Conservation (phyloP, 2,113 vertebrate species). For the Platanista minor region DNA sequence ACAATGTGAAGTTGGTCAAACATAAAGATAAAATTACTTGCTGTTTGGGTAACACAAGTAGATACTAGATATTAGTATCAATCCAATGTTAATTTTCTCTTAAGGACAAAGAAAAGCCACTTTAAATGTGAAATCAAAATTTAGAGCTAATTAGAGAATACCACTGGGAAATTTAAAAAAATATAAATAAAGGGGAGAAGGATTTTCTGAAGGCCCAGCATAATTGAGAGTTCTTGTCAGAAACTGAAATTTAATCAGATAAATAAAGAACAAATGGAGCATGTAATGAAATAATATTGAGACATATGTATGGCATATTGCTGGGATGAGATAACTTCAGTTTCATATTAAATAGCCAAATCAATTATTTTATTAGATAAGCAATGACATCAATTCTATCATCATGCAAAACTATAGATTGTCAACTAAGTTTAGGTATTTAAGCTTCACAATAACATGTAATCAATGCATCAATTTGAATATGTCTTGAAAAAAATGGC, state of each 20-base stretch:
- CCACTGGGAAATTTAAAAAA: constrained; percentile 5
- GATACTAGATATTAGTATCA: constrained; percentile 59
- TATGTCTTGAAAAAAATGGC: neutral
- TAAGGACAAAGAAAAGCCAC: constrained; percentile 33
- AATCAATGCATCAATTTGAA: neutral
- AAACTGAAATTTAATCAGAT: constrained; percentile 37
- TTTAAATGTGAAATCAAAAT: constrained; percentile 51
- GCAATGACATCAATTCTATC: neutral
- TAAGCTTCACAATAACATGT: neutral
- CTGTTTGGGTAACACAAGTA: constrained; percentile 64
- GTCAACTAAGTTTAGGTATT: neutral
- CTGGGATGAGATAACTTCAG: neutral
- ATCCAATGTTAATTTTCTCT: constrained; percentile 51
- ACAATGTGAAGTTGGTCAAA: constrained; percentile 59
- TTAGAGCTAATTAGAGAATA: constrained; percentile 50
- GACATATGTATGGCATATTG: neutral
- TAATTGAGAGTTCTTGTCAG: constrained; percentile 35
- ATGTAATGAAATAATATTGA: constrained; percentile 44
- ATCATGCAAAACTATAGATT: neutral
- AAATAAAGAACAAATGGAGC: constrained; percentile 25
- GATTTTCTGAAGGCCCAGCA: neutral
- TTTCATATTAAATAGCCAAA: constrained; percentile 22
- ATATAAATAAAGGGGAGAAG: constrained; percentile 32
- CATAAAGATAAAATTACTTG: constrained; percentile 68
- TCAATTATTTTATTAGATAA: constrained; percentile 26